phyloP scores from a whole-genome alignment of 1,140 invertebrate genomes.

The Drosophila tropicalis region DNA sequence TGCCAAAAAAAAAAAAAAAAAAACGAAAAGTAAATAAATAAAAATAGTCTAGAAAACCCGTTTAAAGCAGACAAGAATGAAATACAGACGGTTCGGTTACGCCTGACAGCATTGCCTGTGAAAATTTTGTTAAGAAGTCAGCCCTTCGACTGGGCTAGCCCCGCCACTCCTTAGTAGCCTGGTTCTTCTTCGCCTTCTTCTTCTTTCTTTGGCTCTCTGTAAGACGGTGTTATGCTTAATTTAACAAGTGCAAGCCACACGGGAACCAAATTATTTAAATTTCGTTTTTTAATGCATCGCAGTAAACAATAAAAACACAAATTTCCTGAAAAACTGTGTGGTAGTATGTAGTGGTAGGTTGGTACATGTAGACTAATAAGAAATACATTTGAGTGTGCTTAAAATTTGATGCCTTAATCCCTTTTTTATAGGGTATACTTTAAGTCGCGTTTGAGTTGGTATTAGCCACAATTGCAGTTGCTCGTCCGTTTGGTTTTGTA shows the following conservation, averaged over 20 bases:
- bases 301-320: too few species aligned
- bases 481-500: not conserved
- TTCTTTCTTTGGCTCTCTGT: not conserved
- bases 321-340: too few species aligned
- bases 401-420: too few species aligned
- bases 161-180: constrained; percentile 12
- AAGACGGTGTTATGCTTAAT: constrained; percentile 47
- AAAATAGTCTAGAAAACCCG: not conserved
- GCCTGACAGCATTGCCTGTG: constrained; percentile 64
- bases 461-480: too few species aligned
- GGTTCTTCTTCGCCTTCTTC: too few species aligned
- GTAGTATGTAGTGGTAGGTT: too few species aligned
- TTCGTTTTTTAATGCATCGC: not conserved
- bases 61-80: not conserved
- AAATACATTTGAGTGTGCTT: too few species aligned
- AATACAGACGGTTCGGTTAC: constrained; percentile 56
- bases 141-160: not conserved
- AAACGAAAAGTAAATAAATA: not conserved
- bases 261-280: constrained; percentile 4
- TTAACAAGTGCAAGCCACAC: constrained; percentile 48
- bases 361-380: too few species aligned
- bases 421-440: too few species aligned
- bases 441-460: too few species aligned
- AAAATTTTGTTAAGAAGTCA: constrained; percentile 30
- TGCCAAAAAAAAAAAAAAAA: not conserved